These are phyloP conservation scores for Garra rufa DNA, from an alignment of 2,113 vertebrate species.

Conservation along the genomic window DNA sequence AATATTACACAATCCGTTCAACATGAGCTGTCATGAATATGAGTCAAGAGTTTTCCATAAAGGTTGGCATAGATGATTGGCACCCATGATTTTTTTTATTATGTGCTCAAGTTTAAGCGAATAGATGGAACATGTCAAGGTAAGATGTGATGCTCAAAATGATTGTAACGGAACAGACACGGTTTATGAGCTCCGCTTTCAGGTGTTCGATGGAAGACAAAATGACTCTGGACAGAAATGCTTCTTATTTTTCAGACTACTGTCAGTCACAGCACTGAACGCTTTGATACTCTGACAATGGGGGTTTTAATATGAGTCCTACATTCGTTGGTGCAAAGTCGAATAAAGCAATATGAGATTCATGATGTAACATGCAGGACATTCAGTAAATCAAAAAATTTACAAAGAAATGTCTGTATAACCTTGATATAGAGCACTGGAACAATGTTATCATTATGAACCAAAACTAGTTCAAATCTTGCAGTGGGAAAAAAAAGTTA, in stretches of 20 bases:
- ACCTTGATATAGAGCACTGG: neutral
- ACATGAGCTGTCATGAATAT: constrained; percentile 43
- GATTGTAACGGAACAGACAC: constrained; percentile 64
- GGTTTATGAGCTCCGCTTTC: constrained; percentile 59
- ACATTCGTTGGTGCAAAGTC: neutral
- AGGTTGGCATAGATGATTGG: constrained; percentile 42
- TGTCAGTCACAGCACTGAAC: constrained; percentile 58
- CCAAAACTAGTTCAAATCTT: neutral
- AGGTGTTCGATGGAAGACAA: constrained; percentile 60
- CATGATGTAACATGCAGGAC: neutral
- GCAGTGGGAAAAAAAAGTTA: neutral
- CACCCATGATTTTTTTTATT: constrained; percentile 38
- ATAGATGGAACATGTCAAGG: constrained; percentile 53
- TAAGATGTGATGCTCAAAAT: constrained; percentile 62
- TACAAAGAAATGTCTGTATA: neutral
- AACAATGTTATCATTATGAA: neutral
- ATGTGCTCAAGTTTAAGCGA: constrained; percentile 19
- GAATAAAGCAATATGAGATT: neutral
- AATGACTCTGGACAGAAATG: constrained; percentile 62
- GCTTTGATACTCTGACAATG: constrained; percentile 62
- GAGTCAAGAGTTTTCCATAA: constrained; percentile 33
- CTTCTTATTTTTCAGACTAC: constrained; percentile 65
- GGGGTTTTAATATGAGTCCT: neutral
- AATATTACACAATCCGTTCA: neutral
- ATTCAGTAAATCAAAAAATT: neutral